Base-by-base conservation (phyloP, 2,888 invertebrate genomes). In the Athripsodes cinereus region DNA sequence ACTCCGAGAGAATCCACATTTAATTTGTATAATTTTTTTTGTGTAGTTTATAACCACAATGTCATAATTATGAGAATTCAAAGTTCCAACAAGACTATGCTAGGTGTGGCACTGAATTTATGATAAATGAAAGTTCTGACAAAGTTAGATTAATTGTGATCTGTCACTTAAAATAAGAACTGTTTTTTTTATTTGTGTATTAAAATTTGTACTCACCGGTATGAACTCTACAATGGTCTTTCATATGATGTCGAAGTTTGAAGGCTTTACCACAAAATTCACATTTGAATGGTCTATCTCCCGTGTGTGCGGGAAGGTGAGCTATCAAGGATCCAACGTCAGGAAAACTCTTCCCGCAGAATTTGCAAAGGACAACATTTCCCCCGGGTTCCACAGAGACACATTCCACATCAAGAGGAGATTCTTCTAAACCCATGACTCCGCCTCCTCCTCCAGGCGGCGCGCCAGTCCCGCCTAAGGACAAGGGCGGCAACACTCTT, bases 251-350 rank as follows among this genome's bases (percentile, higher is more conserved):
- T 64, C 92, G 83, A 70, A 93, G 79, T 74, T 93, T 93, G 81
- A 93, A 93, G 67, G 92, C 92, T 78, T 93, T 93, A 65, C 92
- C 92, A 76, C 93, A 93, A 79, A 92, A 93, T 75, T 93, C 92
- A 81, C 92, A 93, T 78, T 92, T 92, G 77, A 92, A 93, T 60
- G 92, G 92, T 70, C 92, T 80, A 71, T 93, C 92, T 65, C 92
- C 92, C 59, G 92, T 92, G 74, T 93, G 93, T 65, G 89, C 90
- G 61, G 92, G 92, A 71, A 92, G 80, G 74, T 92, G 92, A 66
- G 89, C 85, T 72, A 92, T 92, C 68, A 93, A 81, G 65, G 91
- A 89, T 65, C 90, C 87, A 65, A 92, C 92, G 75, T 92, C 92
- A 65, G 92, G 91, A 78, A 92, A 93, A 68, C 91, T 90, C 78